Evolutionary conservation across 2,888 invertebrate genomes (phyloP).

Genomic region (Drosophila anomalata): DNA sequence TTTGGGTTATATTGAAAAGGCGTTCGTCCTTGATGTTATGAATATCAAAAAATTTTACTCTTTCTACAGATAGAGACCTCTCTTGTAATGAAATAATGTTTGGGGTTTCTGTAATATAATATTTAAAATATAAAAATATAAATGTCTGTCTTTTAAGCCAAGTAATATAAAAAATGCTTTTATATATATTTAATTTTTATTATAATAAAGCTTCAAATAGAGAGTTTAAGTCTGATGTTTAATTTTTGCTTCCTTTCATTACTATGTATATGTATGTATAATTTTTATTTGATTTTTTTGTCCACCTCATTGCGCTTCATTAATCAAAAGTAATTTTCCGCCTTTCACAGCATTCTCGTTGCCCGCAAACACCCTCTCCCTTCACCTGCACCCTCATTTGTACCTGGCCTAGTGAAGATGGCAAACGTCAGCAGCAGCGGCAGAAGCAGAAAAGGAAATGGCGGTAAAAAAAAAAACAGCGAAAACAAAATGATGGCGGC

Average conservation of each 20-base stretch:
- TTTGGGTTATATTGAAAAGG: neutral
- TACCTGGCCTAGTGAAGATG: slow-evolving; percentile 64
- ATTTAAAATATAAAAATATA: neutral
- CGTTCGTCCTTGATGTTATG: neutral
- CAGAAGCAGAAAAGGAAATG: slow-evolving; percentile 22
- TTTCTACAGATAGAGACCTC: no score
- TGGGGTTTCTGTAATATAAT: neutral
- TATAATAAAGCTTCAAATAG: slow-evolving; percentile 17
- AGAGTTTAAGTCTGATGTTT: slow-evolving; percentile 28
- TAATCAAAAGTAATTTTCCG: slow-evolving; percentile 78
- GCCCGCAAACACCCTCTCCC: slow-evolving; percentile 10
- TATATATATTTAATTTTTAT: neutral
- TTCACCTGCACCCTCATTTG: slow-evolving; percentile 14
- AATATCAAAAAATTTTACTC: neutral
- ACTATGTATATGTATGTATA: slow-evolving; percentile 40
- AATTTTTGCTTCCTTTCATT: slow-evolving; percentile 21
- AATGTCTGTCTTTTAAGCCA: no score
- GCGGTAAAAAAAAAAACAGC: slow-evolving; percentile 10
- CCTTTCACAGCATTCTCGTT: slow-evolving; percentile 39
- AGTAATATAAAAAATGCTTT: no score
- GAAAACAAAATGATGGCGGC: slow-evolving; percentile 57
- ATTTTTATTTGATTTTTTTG: slow-evolving; percentile 42
- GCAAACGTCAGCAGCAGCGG: slow-evolving; percentile 61
- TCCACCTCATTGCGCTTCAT: slow-evolving; percentile 66
- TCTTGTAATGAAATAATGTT: no score